Conservation (phyloP, 2,113 vertebrate species). For the Elanus axillaris region DNA sequence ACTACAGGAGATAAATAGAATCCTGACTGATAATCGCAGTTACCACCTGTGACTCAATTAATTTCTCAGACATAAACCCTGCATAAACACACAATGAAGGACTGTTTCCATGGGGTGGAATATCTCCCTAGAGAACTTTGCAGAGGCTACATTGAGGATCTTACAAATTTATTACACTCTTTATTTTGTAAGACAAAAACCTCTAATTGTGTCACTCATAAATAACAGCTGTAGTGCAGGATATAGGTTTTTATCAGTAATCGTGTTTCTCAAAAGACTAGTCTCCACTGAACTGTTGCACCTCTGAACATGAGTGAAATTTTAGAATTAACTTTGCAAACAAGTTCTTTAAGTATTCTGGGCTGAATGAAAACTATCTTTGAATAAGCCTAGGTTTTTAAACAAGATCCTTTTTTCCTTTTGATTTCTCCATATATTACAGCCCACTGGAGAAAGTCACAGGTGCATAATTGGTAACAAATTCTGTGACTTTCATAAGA, state of each 20-base stretch:
- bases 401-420: background rate
- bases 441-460: background rate
- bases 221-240: background rate
- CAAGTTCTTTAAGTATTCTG: background rate
- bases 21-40: slow-evolving; percentile 1
- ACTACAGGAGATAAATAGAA: background rate
- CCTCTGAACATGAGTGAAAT: background rate
- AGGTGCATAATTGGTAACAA: background rate
- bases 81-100: background rate
- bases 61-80: slow-evolving; percentile 21
- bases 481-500: background rate
- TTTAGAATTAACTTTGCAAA: background rate
- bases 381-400: background rate
- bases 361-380: background rate
- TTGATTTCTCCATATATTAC: background rate
- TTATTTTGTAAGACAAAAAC: background rate
- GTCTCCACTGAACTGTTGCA: background rate
- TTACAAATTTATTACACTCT: background rate
- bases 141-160: background rate
- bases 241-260: background rate
- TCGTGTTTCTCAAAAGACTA: background rate
- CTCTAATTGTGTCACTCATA: background rate
- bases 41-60: slow-evolving; percentile 12
- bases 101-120: background rate
- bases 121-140: background rate